Base-by-base conservation (phyloP, 2,797 vertebrate species). In the Acanthornis magna region DNA sequence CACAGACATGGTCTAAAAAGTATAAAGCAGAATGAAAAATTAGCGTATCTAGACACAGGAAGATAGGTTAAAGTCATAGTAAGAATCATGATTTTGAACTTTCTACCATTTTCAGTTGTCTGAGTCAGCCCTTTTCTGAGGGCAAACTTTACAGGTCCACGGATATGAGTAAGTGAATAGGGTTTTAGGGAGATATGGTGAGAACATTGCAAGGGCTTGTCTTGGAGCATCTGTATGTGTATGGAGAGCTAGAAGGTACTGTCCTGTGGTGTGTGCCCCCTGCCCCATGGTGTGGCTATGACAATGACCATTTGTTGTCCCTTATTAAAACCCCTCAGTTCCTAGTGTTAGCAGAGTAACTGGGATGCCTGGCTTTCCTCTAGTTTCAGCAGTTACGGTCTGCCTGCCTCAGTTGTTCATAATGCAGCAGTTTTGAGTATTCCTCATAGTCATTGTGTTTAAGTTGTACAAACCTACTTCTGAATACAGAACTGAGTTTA, bases 361-460 rank as follows among this genome's bases (percentile, higher is more conserved):
- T 20, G 29, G 15, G 36, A 60, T 2, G 0, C 26, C 73, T 81
- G 43, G 34, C 83, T 61, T 58, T 54, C 19, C 51, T 85, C 29
- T 26, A 17, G 29, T 55, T 48, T 61, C 47, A 61, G 43, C 43
- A 65, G 72, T 73, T 62, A 45, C 0, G 6, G 22, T 32, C 50
- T 85, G 42, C n/a, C 43, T 79, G 47, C 68, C 50, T 73, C 38
- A 20, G 38, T 38, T 72, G 47, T 57, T 50, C 23, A 42, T 25
- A 34, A 8, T 7, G 47, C 32, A 6, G 12, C 8, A 2, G 16
- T 47, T 89, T 29, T 61, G 1, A 1, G 30, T 80, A 5, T 29
- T 90, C 22, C 53, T 82, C 4, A 2, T 0, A 0, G 7, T 53
- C 7, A 1, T 26, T 4, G 0, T 42, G 21, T 65, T 60, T 68